phyloP scores from a whole-genome alignment of 2,888 invertebrate species.

The Cistogaster globosa region DNA sequence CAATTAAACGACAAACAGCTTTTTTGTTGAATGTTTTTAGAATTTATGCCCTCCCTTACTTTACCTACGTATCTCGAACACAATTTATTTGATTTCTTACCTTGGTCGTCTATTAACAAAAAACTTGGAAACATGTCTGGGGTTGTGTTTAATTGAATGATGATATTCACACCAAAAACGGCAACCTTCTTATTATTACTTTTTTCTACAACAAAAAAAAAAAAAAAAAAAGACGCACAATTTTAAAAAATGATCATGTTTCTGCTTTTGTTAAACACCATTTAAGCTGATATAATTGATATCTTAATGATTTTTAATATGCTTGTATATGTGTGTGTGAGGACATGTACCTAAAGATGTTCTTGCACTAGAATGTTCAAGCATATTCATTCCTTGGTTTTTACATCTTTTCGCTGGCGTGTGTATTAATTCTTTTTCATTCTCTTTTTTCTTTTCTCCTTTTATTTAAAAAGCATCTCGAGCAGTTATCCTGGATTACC shows the following conservation, averaged over 20 bases:
- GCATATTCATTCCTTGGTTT: constrained; percentile 13
- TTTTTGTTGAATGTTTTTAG: no score
- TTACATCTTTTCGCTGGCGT: background rate
- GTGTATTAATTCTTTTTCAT: constrained; percentile 11
- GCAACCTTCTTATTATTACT: constrained; percentile 7
- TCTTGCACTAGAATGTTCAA: background rate
- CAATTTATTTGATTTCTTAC: no score
- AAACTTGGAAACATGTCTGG: no score
- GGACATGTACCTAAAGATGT: background rate
- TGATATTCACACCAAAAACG: constrained; percentile 28
- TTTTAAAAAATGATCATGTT: constrained; percentile 34
- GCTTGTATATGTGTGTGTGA: background rate
- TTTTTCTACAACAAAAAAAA: background rate
- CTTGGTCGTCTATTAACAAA: no score
- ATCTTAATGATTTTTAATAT: constrained; percentile 72
- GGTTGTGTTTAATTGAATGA: no score
- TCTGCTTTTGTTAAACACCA: constrained; percentile 45
- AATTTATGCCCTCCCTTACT: no score
- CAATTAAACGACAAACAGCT: no score
- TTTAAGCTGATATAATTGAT: constrained; percentile 72
- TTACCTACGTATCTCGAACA: no score
- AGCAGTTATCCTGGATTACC: constrained; percentile 80
- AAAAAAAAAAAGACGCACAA: background rate
- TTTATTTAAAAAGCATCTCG: constrained; percentile 76
- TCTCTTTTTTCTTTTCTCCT: constrained; percentile 34